These are phyloP conservation scores for Promerops cafer DNA, from an alignment of 2,113 vertebrate species.

Conservation along the genomic window DNA sequence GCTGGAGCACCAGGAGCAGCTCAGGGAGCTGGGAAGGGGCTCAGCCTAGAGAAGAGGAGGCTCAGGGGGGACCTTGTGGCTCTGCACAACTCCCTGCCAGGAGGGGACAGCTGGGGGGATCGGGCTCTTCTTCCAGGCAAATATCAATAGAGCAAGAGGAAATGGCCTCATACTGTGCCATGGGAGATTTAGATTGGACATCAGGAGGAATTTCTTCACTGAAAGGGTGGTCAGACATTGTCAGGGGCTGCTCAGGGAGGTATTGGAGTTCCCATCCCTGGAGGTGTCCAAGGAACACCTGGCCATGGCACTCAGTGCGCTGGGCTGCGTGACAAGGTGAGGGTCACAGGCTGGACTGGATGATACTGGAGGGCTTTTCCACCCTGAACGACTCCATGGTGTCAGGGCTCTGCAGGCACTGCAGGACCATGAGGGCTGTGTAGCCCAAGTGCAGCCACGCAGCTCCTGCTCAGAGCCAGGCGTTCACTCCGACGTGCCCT, in stretches of 20 bases:
- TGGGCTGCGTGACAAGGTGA: neutral
- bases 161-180: neutral
- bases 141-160: neutral
- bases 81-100: neutral
- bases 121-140: fast-evolving
- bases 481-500: fast-evolving
- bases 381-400: fast-evolving
- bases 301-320: neutral
- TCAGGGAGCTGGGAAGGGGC: neutral
- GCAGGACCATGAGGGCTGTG: neutral
- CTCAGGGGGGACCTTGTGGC: neutral
- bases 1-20: fast-evolving
- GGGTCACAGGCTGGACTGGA: fast-evolving
- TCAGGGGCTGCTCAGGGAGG: neutral
- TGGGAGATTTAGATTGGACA: too few species aligned
- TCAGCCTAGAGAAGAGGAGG: neutral
- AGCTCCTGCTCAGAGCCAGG: neutral
- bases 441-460: fast-evolving
- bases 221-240: neutral
- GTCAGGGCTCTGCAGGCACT: neutral
- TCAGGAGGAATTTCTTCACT: neutral
- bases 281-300: neutral
- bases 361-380: neutral
- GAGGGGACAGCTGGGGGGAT: fast-evolving
- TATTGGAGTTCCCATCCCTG: fast-evolving